Percentiles rank a stretch among this genome's conserved stretches.
These are phyloP conservation scores for Schizaphis graminum DNA, from an alignment of 2,888 invertebrate species.

Conservation along the genomic window DNA sequence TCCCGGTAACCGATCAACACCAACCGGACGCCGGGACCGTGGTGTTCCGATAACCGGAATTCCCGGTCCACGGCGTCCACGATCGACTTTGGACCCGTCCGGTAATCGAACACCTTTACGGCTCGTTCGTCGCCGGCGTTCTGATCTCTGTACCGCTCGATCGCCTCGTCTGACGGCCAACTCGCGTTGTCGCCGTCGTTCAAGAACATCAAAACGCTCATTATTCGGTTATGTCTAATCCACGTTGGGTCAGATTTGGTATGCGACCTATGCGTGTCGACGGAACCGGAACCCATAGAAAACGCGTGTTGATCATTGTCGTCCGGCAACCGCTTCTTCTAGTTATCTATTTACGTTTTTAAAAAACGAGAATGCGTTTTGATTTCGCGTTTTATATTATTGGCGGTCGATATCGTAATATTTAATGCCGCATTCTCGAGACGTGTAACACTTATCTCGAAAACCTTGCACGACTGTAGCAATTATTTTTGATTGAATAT, in stretches of 20 bases:
- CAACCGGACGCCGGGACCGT: neutral
- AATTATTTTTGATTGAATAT: neutral
- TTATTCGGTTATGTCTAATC: neutral
- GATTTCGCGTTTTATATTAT: neutral
- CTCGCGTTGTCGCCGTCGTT: neutral
- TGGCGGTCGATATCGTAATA: neutral
- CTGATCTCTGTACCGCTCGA: neutral
- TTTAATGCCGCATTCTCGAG: neutral
- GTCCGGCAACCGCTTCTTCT: neutral
- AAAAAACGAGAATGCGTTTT: neutral
- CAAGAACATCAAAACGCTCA: slow-evolving; percentile 43
- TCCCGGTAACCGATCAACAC: slow-evolving; percentile 27
- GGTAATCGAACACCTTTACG: neutral
- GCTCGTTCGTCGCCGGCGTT: neutral
- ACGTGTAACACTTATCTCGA: neutral
- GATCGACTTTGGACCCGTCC: too few species aligned
- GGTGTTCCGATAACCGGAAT: neutral
- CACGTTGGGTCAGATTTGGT: neutral
- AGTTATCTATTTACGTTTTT: neutral
- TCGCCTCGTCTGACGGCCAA: neutral
- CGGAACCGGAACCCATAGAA: neutral
- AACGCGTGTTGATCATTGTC: neutral
- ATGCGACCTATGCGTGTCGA: neutral
- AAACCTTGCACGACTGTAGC: neutral
- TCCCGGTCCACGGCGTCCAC: neutral